phyloP scores from a whole-genome alignment of 2,797 vertebrate genomes.

The Enteromius thamalakanensis region DNA sequence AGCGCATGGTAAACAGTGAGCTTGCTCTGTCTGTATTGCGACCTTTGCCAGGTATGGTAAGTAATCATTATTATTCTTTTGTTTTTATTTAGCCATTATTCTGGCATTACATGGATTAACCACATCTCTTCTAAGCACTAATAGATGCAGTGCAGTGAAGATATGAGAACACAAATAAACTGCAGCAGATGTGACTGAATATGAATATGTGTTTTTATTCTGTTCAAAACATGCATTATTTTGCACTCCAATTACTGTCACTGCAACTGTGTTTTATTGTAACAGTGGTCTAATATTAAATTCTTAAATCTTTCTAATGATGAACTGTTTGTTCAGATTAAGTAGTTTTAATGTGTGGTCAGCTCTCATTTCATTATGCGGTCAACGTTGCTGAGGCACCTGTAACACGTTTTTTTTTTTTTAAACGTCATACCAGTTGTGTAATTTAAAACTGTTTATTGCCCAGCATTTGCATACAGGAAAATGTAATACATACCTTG shows the following conservation, averaged over 20 bases:
- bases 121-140: background rate
- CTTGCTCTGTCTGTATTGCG: background rate
- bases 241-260: background rate
- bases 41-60: background rate
- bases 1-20: background rate
- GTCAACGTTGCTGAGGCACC: background rate
- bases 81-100: background rate
- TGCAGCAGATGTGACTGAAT: background rate
- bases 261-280: background rate
- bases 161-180: background rate
- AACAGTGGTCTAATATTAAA: background rate
- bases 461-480: background rate
- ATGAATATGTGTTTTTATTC: background rate
- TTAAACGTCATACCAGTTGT: background rate
- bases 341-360: background rate
- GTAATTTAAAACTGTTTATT: background rate
- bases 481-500: constrained; percentile 78
- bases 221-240: background rate
- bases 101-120: background rate
- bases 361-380: background rate
- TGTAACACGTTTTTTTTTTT: background rate
- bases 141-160: background rate
- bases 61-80: background rate
- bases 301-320: background rate
- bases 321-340: background rate